These are phyloP conservation scores for Tympanuchus pallidicinctus DNA, from an alignment of 2,113 vertebrate genomes.

Conservation along the genomic window DNA sequence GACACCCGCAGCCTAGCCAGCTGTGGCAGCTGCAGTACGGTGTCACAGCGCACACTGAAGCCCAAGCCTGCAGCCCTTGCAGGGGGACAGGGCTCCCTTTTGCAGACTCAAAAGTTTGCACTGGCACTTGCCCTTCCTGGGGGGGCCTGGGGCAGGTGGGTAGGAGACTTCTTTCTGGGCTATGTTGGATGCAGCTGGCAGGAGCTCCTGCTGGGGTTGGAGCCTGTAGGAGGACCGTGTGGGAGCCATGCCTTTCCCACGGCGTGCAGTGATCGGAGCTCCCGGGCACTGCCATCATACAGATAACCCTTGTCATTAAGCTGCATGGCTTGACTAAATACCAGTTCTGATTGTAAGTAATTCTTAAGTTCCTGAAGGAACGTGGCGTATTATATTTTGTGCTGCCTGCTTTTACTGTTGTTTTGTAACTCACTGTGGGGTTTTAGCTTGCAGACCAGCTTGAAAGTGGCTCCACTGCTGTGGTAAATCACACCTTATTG, in stretches of 20 bases:
- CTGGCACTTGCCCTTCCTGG: background rate
- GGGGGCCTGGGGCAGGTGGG: background rate
- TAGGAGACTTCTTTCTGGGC: background rate
- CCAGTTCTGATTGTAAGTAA: background rate
- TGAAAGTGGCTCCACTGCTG: rapidly evolving
- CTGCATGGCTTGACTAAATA: background rate
- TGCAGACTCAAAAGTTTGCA: background rate
- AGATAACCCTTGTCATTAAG: background rate
- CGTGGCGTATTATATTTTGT: rapidly evolving
- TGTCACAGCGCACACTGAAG: background rate
- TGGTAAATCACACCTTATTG: background rate
- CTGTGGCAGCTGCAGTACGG: rapidly evolving
- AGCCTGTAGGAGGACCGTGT: background rate
- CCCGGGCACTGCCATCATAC: background rate
- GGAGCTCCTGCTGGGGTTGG: background rate
- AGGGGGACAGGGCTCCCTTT: background rate
- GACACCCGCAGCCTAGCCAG: background rate
- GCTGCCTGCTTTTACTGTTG: background rate
- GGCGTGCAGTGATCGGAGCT: background rate
- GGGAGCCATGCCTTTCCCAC: background rate
- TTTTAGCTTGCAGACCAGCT: background rate
- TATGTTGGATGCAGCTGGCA: background rate
- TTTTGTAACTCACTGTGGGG: background rate
- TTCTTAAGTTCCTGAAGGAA: background rate
- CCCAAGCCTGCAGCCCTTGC: background rate